A percentile compares a stretch with the other conserved stretches of the same genome.
Conservation (phyloP, 1,140 invertebrate species). For the Eriocheir sinensis region DNA sequence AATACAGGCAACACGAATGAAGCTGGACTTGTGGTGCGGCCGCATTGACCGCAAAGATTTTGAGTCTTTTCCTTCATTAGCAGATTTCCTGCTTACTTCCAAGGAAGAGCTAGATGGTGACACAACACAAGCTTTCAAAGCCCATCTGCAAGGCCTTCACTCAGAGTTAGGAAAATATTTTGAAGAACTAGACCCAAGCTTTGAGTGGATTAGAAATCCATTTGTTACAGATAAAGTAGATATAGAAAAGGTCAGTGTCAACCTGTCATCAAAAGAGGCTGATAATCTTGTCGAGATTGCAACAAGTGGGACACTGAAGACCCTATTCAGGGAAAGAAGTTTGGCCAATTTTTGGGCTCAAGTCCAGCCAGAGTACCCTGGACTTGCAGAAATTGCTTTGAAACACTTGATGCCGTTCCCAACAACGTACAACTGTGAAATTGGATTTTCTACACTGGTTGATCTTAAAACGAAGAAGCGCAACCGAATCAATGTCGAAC, state of each 20-base stretch:
- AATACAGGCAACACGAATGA: conserved; percentile 37
- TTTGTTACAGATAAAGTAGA: conserved; percentile 45
- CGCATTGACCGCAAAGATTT: conserved; percentile 40
- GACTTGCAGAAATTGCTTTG: conserved; percentile 49
- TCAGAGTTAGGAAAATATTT: conserved; percentile 59
- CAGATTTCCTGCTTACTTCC: conserved; percentile 57
- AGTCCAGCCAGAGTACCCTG: conserved; percentile 52
- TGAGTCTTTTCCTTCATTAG: conserved; percentile 53
- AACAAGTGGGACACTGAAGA: conserved; percentile 41
- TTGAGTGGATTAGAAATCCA: conserved; percentile 56
- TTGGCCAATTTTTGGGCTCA: conserved; percentile 37
- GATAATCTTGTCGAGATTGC: conserved; percentile 52
- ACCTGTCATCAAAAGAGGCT: conserved; percentile 19
- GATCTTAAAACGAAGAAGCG: conserved; percentile 36
- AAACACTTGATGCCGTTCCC: conserved; percentile 53
- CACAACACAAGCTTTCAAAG: conserved; percentile 35
- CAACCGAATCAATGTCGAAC: conserved; percentile 47
- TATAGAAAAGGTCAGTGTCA: conserved; percentile 43
- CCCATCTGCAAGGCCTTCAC: conserved; percentile 47
- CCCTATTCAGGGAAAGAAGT: conserved; percentile 42
- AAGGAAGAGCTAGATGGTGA: conserved; percentile 54
- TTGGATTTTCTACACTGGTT: conserved; percentile 35
- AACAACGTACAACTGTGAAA: conserved; percentile 36
- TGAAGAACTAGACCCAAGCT: conserved; percentile 33
- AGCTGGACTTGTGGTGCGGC: conserved; percentile 39